Evolutionary conservation across 2,113 vertebrate genomes (phyloP), one percentile per base, ranked within the genome.

Genomic region (Nycticebus coucang): DNA sequence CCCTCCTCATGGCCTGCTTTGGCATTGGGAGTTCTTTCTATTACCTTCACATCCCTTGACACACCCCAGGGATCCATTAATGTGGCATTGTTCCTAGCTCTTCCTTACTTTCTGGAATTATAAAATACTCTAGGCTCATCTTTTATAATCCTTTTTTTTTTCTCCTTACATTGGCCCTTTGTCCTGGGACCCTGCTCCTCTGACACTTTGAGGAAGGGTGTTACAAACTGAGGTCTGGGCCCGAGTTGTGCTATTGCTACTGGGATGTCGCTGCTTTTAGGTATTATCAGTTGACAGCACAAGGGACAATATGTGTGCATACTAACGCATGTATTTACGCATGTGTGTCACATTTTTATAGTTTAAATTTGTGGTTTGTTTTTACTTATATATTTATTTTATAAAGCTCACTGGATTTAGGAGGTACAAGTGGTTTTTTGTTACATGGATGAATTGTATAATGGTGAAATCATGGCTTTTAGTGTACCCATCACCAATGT

Each of bases 211-310:
- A 24, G 69, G 24, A 59, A 53, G 30, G n/a, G 5, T 45, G 64
- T 57, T 35, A 79, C 33, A 26, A 66, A 22, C 18, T n/a, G 53
- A 72, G 17, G 8, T 55, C 37, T 21, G 22, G 33, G 17, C 45
- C 22, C 21, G 4, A 55, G 13, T 21, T 64, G 7, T 41, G 28
- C 4, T 35, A 5, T 72, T 30, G 22, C 60, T 68, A 4, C 30
- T 37, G 7, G 4, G 37, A 3, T 50, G 18, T 53, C 21, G 17
- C 30, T 72, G 24, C 7, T 37, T 71, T 71, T 24, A 50, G 7
- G 0, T 1, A 35, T 2, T 41, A 3, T 57, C 12, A 22, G 8
- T 9, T 57, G 68, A 35, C 22, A 64, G 4, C 60, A 2, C 15
- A 18, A 60, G 22, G 15, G 17, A 41, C 41, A 11, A 19, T 3